Percentiles rank a stretch among this genome's conserved stretches.
These are phyloP conservation scores for Antechinus flavipes DNA, from an alignment of 2,113 vertebrate species.

Conservation along the genomic window DNA sequence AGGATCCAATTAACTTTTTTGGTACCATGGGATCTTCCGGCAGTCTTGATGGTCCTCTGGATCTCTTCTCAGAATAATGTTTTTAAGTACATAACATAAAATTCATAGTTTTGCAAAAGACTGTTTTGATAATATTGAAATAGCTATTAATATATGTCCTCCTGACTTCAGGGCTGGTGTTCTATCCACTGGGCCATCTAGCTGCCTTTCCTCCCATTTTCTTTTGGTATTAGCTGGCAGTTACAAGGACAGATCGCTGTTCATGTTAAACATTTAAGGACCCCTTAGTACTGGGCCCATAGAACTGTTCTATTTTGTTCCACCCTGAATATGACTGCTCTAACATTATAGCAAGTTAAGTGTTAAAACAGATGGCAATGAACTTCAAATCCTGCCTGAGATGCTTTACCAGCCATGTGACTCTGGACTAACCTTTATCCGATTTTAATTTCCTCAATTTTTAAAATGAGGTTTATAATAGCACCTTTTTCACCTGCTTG, in stretches of 20 bases:
- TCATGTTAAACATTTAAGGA: no score
- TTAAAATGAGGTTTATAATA: not conserved
- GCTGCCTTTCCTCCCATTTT: no score
- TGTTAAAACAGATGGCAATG: not conserved
- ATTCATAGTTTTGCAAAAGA: not conserved
- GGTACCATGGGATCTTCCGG: not conserved
- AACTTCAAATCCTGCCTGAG: not conserved
- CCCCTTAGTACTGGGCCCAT: no score
- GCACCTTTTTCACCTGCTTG: not conserved
- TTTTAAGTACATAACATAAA: not conserved
- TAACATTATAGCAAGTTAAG: not conserved
- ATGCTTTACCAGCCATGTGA: not conserved
- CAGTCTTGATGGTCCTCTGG: not conserved
- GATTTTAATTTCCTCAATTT: not conserved
- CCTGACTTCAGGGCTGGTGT: not conserved
- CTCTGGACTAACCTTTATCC: not conserved
- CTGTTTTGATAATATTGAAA: not conserved
- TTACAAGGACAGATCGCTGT: no score
- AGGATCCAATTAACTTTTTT: not conserved
- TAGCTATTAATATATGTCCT: not conserved
- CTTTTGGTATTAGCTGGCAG: no score
- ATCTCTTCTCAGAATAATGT: not conserved
- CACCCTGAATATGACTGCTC: not conserved
- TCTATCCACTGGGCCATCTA: not conserved
- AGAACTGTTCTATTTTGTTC: not conserved